Evolutionary conservation across 1,140 invertebrate genomes (phyloP), one percentile per base, ranked within the genome.

Genomic region (Cotesia chilonis): DNA sequence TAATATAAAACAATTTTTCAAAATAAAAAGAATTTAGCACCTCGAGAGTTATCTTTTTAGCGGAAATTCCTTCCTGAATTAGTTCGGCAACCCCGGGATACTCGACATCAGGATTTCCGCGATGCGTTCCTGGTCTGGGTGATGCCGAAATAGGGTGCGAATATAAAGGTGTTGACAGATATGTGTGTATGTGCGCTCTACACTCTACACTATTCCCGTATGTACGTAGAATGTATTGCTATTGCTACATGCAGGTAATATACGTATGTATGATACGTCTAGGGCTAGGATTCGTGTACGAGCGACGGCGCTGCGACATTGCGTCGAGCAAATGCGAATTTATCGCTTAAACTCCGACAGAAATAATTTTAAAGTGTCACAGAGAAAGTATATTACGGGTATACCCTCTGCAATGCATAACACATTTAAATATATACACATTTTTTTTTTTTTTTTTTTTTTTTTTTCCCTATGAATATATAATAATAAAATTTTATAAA

Each of bases 321-420:
- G 36, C 63, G 63, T 65, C 63, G 63, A n/a, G 63, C 63, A 65
- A 65, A 65, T 65, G 63, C 63, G 63, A 65, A 65, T 65, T 65
- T 65, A 65, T 65, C 63, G 63, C 63, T 65, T 65, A 65, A 65
- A 65, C 63, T 65, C 63, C 36, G 63, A 65, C 63, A 37, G 63
- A 65, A 65, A 65, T 65, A 65, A 65, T 65, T 65, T 65, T 65
- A 14, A 36, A 65, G 63, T 65, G 63, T 65, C 63, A 65, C 12
- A 36, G 63, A 28, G 28, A 65, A 65, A 65, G 63, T 65, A 65
- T 65, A 65, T 65, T 65, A 65, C 63, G 63, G 54, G n/a, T 47
- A 47, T 47, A 47, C 41, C 41, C 41, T 12, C 10, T 65, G 38
- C 63, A 61, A 17, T 61, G 59, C 28, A 61, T 35, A 28, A 65